These are phyloP conservation scores for Diorhabda carinulata DNA, from an alignment of 1,140 invertebrate genomes.

Conservation along the genomic window DNA sequence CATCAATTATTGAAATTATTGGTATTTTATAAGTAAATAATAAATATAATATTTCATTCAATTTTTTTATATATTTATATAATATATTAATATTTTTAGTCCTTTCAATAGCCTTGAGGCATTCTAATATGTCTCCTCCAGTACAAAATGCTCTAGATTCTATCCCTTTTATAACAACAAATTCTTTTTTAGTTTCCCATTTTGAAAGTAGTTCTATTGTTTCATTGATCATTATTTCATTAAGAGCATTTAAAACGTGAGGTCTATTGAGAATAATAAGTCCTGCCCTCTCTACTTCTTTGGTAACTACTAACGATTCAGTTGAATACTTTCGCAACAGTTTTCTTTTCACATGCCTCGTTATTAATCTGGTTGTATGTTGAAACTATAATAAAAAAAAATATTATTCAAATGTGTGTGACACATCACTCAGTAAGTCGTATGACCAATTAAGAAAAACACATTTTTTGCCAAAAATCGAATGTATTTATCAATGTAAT, in stretches of 20 bases:
- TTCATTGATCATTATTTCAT: background rate
- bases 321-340: too few relatives aligned
- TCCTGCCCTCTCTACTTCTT: conserved; percentile 56
- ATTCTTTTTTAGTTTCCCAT: conserved; percentile 74
- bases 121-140: conserved; percentile 70
- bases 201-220: conserved; percentile 50
- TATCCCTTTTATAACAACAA: conserved; percentile 82
- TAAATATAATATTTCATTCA: conserved; percentile 56
- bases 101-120: background rate
- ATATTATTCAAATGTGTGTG: too few relatives aligned
- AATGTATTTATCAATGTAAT: too few relatives aligned
- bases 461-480: too few relatives aligned
- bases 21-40: conserved; percentile 86
- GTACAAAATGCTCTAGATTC: conserved; percentile 96
- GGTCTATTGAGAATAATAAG: conserved; percentile 87
- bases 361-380: too few relatives aligned
- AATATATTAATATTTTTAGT: background rate
- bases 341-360: too few relatives aligned
- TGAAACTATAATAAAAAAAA: too few relatives aligned
- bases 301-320: background rate
- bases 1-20: conserved; percentile 87
- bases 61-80: background rate
- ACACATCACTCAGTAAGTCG: too few relatives aligned
- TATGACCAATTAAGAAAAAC: too few relatives aligned
- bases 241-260: conserved; percentile 82